Percentiles rank a stretch among this genome's conserved stretches.
These are phyloP conservation scores for Eolophus roseicapilla DNA, from an alignment of 2,113 vertebrate species.

Conservation along the genomic window DNA sequence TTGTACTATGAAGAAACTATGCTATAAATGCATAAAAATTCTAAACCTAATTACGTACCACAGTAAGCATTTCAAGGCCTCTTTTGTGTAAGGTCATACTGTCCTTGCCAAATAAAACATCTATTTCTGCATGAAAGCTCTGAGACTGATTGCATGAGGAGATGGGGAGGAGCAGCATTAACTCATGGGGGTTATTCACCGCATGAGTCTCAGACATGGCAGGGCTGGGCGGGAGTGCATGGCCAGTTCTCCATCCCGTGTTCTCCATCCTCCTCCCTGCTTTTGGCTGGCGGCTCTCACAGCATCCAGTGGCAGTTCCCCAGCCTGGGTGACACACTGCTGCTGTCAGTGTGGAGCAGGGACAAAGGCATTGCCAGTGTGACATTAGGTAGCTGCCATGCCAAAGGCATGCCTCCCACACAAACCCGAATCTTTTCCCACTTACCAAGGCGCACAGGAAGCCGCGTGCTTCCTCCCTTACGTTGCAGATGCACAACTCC, in stretches of 20 bases:
- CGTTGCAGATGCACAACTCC: accelerated
- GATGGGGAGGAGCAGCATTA: neutral
- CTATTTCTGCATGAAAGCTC: neutral
- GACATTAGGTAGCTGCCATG: neutral
- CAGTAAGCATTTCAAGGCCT: neutral
- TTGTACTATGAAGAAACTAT: neutral
- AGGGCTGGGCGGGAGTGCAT: neutral
- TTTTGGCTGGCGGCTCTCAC: neutral
- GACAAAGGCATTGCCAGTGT: accelerated
- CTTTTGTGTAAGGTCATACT: neutral
- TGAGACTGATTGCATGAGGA: neutral
- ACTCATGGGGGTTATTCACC: accelerated
- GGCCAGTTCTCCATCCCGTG: neutral
- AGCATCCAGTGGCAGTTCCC: accelerated
- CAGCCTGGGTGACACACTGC: too few species aligned
- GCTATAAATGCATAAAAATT: neutral
- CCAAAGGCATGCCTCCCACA: neutral
- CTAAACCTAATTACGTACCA: neutral
- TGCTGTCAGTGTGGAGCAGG: too few species aligned
- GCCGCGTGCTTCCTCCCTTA: accelerated
- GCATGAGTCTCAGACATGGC: accelerated
- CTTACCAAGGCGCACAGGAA: neutral
- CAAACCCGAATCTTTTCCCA: neutral
- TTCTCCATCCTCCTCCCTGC: neutral
- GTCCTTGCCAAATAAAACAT: neutral